phyloP scores from a whole-genome alignment of 2,113 vertebrate species.

The Anoura caudifer region DNA sequence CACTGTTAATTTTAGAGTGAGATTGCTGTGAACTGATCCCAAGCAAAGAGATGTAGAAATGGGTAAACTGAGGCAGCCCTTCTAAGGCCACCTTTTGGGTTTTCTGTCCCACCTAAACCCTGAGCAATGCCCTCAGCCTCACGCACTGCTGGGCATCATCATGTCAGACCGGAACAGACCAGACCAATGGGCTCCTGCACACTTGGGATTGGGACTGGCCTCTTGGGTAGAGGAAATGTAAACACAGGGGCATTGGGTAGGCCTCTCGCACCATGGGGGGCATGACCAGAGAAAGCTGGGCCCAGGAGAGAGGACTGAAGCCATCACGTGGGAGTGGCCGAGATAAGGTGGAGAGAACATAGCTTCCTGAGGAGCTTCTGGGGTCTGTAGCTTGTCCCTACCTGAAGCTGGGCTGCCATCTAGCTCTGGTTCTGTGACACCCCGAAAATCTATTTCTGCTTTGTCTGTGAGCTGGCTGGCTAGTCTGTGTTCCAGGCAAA shows the following conservation, averaged over 20 bases:
- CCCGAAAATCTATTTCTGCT: neutral
- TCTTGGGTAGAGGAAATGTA: neutral
- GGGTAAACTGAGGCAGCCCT: neutral
- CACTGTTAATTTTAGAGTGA: neutral
- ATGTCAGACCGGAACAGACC: neutral
- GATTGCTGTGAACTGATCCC: neutral
- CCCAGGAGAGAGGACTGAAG: neutral
- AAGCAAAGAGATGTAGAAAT: neutral
- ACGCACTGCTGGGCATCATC: neutral
- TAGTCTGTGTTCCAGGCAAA: neutral
- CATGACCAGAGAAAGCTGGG: neutral
- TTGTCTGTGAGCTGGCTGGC: neutral
- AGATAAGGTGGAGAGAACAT: neutral
- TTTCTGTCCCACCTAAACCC: neutral
- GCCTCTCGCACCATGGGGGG: neutral
- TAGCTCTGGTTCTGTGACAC: neutral
- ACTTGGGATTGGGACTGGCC: neutral
- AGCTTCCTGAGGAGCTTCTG: neutral
- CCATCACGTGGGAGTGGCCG: no score
- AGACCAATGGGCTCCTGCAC: neutral
- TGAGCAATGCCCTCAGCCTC: neutral
- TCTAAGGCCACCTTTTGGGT: neutral
- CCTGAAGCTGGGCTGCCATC: neutral
- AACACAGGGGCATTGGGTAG: neutral
- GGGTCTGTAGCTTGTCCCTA: no score